phyloP scores from a whole-genome alignment of 2,113 vertebrate genomes.

The Noturus placidus region DNA sequence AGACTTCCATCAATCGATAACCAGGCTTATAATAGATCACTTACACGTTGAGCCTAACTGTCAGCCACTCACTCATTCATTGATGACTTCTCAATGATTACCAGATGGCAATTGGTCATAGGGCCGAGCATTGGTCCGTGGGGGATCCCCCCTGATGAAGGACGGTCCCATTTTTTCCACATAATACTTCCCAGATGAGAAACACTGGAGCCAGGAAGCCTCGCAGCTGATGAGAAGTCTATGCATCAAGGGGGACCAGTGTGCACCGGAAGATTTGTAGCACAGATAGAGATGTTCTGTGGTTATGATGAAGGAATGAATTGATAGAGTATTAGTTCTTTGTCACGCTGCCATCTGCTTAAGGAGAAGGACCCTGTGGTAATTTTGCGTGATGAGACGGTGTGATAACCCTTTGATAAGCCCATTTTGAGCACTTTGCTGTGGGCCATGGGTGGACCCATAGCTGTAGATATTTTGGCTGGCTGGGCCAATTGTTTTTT shows the following conservation, averaged over 20 bases:
- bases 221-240: conserved; percentile 33
- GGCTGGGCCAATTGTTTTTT: conserved; percentile 31
- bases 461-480: conserved; percentile 43
- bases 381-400: conserved; percentile 27
- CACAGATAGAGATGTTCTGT: conserved; percentile 42
- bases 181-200: conserved; percentile 48
- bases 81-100: conserved; percentile 47
- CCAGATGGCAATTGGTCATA: conserved; percentile 46
- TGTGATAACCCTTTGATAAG: conserved; percentile 45
- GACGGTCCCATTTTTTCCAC: conserved; percentile 32
- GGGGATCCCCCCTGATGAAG: conserved; percentile 36
- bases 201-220: conserved; percentile 25
- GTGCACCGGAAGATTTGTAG: conserved; percentile 1
- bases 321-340: conserved; percentile 38
- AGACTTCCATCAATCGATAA: conserved; percentile 34
- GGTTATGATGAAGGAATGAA: conserved; percentile 36
- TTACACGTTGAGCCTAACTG: conserved; percentile 39
- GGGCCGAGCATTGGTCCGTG: background rate
- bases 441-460: conserved; percentile 28
- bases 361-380: conserved; percentile 29
- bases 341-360: conserved; percentile 37
- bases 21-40: conserved; percentile 35
- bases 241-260: conserved; percentile 31
- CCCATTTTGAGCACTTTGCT: conserved; percentile 18
- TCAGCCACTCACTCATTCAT: conserved; percentile 39